These are phyloP conservation scores for Phaethornis superciliosus DNA, from an alignment of 2,113 vertebrate species.

Conservation along the genomic window DNA sequence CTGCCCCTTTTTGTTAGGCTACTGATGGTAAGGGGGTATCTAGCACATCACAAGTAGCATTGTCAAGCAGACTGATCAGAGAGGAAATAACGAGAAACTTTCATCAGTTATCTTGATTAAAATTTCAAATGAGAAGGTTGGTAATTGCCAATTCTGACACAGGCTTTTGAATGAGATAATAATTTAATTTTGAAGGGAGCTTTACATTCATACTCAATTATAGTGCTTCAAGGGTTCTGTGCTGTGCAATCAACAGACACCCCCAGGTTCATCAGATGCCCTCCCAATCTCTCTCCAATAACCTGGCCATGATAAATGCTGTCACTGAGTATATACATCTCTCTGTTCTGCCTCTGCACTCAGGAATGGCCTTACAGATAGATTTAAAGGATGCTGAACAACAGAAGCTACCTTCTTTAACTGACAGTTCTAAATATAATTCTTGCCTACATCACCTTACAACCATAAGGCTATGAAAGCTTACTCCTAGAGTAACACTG, in stretches of 20 bases:
- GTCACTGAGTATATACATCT: not conserved
- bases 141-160: too few species aligned
- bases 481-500: not conserved
- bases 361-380: not conserved
- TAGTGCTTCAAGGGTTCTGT: not conserved
- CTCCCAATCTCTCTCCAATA: not conserved
- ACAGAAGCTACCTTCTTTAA: not conserved
- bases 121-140: not conserved
- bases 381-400: not conserved
- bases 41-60: not conserved
- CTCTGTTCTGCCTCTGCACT: not conserved
- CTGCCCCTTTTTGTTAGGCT: not conserved
- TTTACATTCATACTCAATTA: not conserved
- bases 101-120: not conserved
- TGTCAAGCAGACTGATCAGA: not conserved
- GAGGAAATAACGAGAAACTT: not conserved
- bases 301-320: not conserved
- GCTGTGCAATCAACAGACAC: not conserved
- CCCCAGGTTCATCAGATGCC: not conserved
- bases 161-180: not conserved
- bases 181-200: not conserved
- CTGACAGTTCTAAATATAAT: not conserved
- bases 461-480: not conserved
- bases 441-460: not conserved
- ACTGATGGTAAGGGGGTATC: not conserved